Conservation (phyloP, 2,888 invertebrate genomes). For the Bibio marci region DNA sequence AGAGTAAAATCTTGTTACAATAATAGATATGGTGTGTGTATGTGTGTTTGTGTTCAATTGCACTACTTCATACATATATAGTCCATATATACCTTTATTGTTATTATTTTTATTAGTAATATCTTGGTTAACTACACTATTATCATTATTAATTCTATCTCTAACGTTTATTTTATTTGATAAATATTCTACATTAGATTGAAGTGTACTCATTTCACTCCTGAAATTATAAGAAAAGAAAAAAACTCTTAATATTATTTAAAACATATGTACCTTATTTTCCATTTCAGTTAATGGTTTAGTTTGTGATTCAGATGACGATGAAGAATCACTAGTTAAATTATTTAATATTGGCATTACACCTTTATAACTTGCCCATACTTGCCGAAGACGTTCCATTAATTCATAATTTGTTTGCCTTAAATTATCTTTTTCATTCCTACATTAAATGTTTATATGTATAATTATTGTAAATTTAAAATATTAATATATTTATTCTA, state of each 20-base stretch:
- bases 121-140: conserved; percentile 1
- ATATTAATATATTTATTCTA: no score
- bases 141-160: conserved; percentile 14
- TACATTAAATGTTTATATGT: conserved; percentile 10
- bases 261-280: not conserved
- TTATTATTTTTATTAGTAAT: not conserved
- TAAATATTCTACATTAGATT: conserved; percentile 30
- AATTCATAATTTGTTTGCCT: conserved; percentile 26
- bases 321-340: conserved; percentile 1
- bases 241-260: not conserved
- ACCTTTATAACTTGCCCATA: conserved; percentile 27
- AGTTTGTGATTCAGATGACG: not conserved
- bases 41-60: no score
- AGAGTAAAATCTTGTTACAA: no score
- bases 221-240: conserved; percentile 13
- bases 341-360: conserved; percentile 10
- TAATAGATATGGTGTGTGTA: no score
- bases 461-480: no score
- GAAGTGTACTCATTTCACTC: conserved; percentile 29
- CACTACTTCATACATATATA: no score
- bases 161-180: conserved; percentile 27
- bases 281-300: not conserved
- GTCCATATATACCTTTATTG: no score
- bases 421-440: conserved; percentile 23
- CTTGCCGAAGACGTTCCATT: conserved; percentile 24